A percentile compares a stretch with the other conserved stretches of the same genome.
Evolutionary conservation across 2,797 vertebrate species (phyloP).

Genomic region (Sparus aurata): DNA sequence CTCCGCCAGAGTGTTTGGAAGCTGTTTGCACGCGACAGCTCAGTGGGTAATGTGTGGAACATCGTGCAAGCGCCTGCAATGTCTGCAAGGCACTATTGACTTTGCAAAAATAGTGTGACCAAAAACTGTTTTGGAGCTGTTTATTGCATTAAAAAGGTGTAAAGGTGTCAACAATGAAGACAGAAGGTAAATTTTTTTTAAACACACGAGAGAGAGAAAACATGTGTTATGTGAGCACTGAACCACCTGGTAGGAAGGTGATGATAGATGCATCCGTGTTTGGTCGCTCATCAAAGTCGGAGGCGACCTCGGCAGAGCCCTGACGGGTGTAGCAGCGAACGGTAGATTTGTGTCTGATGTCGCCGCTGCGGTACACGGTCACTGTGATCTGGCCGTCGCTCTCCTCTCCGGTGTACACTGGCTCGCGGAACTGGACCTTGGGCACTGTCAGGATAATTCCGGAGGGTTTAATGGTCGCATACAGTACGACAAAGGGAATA

Average conservation of each 20-base stretch:
- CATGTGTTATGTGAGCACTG: constrained; percentile 1
- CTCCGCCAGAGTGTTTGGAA: constrained; percentile 17
- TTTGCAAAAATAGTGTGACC: constrained; percentile 20
- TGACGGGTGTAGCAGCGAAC: constrained; percentile 95
- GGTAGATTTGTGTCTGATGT: constrained; percentile 87
- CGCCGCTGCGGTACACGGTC: constrained; percentile 89
- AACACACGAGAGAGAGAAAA: not conserved
- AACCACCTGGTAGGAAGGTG: constrained; percentile 91
- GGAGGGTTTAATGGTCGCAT: constrained; percentile 4
- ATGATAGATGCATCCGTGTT: constrained; percentile 92
- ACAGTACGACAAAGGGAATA: not conserved
- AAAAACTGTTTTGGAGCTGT: constrained; percentile 39
- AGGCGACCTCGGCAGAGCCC: constrained; percentile 92
- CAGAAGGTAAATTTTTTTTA: not conserved
- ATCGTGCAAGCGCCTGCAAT: constrained; percentile 6
- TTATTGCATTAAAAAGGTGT: constrained; percentile 49
- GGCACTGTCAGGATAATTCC: constrained; percentile 85
- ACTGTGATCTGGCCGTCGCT: constrained; percentile 86
- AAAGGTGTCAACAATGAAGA: not conserved
- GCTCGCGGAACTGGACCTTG: constrained; percentile 93
- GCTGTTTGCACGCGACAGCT: constrained; percentile 27
- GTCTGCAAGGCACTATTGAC: constrained; percentile 24
- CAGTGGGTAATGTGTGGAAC: constrained; percentile 28
- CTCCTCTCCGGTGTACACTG: constrained; percentile 87
- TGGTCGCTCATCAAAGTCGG: constrained; percentile 94